These are phyloP conservation scores for Larimichthys crocea DNA, from an alignment of 2,113 vertebrate species.

Conservation along the genomic window DNA sequence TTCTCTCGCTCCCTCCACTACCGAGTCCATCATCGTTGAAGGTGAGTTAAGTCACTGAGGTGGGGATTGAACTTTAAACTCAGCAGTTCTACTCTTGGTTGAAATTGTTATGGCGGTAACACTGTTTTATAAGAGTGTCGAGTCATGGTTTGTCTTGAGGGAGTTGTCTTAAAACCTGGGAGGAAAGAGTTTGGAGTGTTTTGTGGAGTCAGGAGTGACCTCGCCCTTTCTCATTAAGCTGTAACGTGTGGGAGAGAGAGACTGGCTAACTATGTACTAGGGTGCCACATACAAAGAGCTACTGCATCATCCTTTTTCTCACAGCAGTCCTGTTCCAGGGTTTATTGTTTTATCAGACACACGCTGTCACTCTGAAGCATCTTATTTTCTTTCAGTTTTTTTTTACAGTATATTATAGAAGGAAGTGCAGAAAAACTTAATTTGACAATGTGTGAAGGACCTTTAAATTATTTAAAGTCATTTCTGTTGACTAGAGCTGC, in stretches of 20 bases:
- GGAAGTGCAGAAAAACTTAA: background rate
- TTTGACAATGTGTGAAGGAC: background rate
- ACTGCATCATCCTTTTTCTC: background rate
- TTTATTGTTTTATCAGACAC: conserved; percentile 11
- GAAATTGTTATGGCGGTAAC: background rate
- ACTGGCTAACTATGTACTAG: background rate
- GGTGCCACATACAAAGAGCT: background rate
- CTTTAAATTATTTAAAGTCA: too few relatives aligned
- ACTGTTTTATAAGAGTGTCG: background rate
- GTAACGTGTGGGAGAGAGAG: conserved; percentile 53
- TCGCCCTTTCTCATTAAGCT: conserved; percentile 55
- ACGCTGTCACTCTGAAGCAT: background rate
- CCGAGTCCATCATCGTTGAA: conserved; percentile 91
- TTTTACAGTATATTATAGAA: background rate
- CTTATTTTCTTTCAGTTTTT: background rate
- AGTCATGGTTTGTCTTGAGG: conserved; percentile 19
- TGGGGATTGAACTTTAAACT: background rate
- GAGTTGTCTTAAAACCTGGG: conserved; percentile 38
- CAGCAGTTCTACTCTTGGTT: background rate
- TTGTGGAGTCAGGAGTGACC: conserved; percentile 52
- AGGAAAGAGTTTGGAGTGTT: conserved; percentile 31
- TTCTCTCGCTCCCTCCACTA: conserved; percentile 86
- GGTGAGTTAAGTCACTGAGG: conserved; percentile 81
- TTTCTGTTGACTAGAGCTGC: too few relatives aligned
- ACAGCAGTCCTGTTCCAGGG: background rate